These are phyloP conservation scores for Cebus imitator DNA, from an alignment of 2,113 vertebrate genomes.

Conservation along the genomic window DNA sequence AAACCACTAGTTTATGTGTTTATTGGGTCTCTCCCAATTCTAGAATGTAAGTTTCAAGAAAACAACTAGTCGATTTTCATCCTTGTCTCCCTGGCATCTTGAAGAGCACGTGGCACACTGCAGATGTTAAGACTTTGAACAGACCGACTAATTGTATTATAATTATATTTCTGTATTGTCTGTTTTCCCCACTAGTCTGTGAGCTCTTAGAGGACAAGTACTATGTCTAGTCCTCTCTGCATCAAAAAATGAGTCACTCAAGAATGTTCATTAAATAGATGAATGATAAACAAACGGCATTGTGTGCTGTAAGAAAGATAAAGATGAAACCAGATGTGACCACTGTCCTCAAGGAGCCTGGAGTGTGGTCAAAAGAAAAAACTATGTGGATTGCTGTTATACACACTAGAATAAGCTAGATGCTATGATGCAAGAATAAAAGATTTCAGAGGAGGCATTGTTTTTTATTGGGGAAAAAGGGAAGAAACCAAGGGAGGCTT, in stretches of 20 bases:
- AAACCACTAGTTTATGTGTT: neutral
- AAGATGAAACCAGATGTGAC: conserved; percentile 12
- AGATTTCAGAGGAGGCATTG: neutral
- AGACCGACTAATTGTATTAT: neutral
- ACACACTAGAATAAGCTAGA: neutral
- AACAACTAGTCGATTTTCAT: conserved; percentile 2
- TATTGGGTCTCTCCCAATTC: neutral
- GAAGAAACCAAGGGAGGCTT: neutral
- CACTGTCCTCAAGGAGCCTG: neutral
- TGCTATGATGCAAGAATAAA: neutral
- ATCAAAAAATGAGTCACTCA: conserved; percentile 7
- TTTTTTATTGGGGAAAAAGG: neutral
- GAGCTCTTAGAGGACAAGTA: neutral
- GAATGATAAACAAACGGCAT: neutral
- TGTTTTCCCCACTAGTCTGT: neutral
- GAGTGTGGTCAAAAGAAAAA: neutral
- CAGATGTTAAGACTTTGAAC: neutral
- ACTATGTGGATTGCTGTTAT: neutral
- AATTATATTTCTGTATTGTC: neutral
- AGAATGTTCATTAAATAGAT: conserved; percentile 35
- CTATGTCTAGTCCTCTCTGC: neutral
- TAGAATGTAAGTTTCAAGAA: conserved; percentile 50
- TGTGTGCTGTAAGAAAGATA: neutral
- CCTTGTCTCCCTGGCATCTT: neutral
- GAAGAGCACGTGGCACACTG: neutral